These are phyloP conservation scores for Trichomalopsis sarcophagae DNA, from an alignment of 1,140 invertebrate species.

Conservation along the genomic window DNA sequence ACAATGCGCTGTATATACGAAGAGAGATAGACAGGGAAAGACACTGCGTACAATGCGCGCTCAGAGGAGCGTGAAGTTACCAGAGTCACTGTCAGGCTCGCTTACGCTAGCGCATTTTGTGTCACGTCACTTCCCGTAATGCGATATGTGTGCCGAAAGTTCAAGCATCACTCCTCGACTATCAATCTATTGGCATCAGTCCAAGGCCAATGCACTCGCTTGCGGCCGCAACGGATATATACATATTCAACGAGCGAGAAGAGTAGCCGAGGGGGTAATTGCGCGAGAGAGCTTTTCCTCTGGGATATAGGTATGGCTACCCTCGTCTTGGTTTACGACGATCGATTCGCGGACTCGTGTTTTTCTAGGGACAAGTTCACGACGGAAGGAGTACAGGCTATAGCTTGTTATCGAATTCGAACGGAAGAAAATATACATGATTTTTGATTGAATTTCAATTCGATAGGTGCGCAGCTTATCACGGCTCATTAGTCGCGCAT, in stretches of 20 bases:
- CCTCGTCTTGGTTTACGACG: not conserved
- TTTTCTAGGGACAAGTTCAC: not conserved
- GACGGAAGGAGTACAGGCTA: no score
- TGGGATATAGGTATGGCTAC: not conserved
- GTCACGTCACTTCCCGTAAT: conserved; percentile 70
- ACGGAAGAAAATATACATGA: no score
- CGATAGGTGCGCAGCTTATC: no score
- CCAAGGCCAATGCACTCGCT: conserved; percentile 71
- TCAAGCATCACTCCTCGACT: conserved; percentile 70
- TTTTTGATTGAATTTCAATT: no score
- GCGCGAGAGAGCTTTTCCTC: conserved; percentile 54
- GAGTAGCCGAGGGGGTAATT: conserved; percentile 55
- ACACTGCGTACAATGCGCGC: conserved; percentile 11
- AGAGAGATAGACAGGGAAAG: no score
- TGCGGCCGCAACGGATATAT: conserved; percentile 54
- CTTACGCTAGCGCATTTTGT: conserved; percentile 35
- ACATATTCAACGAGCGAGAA: conserved; percentile 66
- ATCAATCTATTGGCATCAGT: conserved; percentile 73
- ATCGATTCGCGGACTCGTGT: not conserved
- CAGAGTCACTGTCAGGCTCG: conserved; percentile 24
- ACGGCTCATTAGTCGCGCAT: no score
- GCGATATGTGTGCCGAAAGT: conserved; percentile 66
- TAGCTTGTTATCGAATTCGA: no score
- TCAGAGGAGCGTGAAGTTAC: not conserved
- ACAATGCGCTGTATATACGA: no score